Evolutionary conservation across 1,140 invertebrate genomes (phyloP).

Genomic region (Musca vetustissima): DNA sequence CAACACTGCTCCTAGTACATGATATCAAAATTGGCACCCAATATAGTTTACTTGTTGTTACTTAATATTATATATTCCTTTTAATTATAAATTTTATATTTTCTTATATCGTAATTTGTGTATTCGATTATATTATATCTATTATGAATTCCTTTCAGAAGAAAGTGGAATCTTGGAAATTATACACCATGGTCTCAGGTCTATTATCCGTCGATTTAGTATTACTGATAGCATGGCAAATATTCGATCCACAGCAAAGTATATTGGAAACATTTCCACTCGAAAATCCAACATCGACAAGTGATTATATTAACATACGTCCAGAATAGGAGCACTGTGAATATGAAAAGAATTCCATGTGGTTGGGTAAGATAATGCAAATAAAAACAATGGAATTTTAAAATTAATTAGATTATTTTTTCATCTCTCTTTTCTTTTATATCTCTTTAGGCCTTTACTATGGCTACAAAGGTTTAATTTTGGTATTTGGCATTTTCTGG

Average conservation of each 20-base stretch:
- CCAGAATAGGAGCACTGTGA: slow-evolving; percentile 96
- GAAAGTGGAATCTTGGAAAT: slow-evolving; percentile 91
- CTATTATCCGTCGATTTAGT: slow-evolving; percentile 85
- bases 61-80: too few relatives aligned
- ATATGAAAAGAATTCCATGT: slow-evolving; percentile 89
- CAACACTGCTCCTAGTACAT: too few relatives aligned
- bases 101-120: too few relatives aligned
- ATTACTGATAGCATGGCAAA: slow-evolving; percentile 87
- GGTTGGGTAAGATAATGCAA: slow-evolving; percentile 80
- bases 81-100: too few relatives aligned
- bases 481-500: slow-evolving; percentile 97
- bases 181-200: slow-evolving; percentile 90
- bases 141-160: slow-evolving; percentile 69
- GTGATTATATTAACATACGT: slow-evolving; percentile 92
- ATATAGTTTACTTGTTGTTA: too few relatives aligned
- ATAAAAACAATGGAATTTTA: not conserved
- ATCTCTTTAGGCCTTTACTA: slow-evolving; percentile 80
- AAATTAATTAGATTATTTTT: not conserved
- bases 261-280: slow-evolving; percentile 84
- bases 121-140: too few relatives aligned
- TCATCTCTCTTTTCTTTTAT: too few relatives aligned
- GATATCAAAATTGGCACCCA: too few relatives aligned
- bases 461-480: slow-evolving; percentile 93
- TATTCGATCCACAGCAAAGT: slow-evolving; percentile 87
- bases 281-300: slow-evolving; percentile 79